Percentiles rank a stretch among this genome's conserved stretches.
phyloP scores from a whole-genome alignment of 2,797 vertebrate genomes.

The Dicrostonyx torquatus region DNA sequence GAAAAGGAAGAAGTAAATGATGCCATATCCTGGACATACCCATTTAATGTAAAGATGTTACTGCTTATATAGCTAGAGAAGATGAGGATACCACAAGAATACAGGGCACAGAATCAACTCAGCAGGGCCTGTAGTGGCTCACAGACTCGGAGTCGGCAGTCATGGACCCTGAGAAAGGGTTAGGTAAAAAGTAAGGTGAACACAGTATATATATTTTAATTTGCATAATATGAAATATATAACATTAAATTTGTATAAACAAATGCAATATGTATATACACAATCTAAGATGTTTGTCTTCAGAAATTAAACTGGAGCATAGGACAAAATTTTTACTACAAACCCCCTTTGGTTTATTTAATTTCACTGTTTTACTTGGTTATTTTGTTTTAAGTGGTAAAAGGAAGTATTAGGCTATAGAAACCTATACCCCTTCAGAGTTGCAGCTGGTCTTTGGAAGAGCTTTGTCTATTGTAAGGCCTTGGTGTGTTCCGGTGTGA shows the following conservation, averaged over 20 bases:
- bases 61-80: neutral
- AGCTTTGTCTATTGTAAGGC: neutral
- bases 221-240: neutral
- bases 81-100: neutral
- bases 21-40: neutral
- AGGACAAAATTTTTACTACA: neutral
- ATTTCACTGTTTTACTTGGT: slow-evolving; percentile 17
- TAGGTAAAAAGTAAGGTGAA: neutral
- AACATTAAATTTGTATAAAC: neutral
- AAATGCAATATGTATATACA: neutral
- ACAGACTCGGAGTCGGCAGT: neutral
- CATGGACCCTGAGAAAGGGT: neutral
- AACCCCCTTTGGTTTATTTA: neutral
- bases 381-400: neutral
- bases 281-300: neutral
- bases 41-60: neutral
- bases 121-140: neutral
- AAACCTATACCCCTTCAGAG: neutral
- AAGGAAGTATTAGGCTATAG: neutral
- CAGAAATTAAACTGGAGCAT: neutral
- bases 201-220: neutral
- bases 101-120: neutral
- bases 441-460: neutral
- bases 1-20: neutral
- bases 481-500: neutral